These are phyloP conservation scores for Alligator sinensis DNA, from an alignment of 2,113 vertebrate genomes.

Conservation along the genomic window DNA sequence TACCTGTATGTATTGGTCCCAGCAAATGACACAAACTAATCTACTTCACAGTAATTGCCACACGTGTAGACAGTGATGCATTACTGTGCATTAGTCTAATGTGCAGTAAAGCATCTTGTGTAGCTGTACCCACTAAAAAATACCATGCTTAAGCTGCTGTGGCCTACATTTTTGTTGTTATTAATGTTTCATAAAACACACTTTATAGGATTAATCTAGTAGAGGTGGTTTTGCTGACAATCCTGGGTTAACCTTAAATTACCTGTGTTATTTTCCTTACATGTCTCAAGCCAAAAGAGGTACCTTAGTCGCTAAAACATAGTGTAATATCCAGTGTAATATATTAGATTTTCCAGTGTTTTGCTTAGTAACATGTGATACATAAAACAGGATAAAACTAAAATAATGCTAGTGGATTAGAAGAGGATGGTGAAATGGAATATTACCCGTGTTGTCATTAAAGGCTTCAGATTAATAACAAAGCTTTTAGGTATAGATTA, in stretches of 20 bases:
- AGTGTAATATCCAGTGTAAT: background rate
- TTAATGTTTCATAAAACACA: conserved; percentile 54
- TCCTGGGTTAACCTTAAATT: background rate
- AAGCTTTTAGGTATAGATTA: background rate
- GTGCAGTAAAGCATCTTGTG: too few species aligned
- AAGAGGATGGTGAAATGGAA: background rate
- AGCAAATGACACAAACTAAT: too few species aligned
- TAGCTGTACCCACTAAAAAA: background rate
- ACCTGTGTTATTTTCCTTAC: background rate
- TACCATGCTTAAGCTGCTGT: background rate
- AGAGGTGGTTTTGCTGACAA: background rate
- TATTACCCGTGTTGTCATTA: background rate
- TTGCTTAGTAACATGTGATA: background rate
- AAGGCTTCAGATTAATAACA: background rate
- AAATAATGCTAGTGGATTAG: background rate
- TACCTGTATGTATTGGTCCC: too few species aligned
- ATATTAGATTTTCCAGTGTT: background rate
- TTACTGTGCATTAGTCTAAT: too few species aligned
- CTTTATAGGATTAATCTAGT: background rate
- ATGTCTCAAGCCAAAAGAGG: background rate
- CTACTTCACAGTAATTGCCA: too few species aligned
- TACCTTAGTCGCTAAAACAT: background rate
- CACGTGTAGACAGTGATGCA: too few species aligned
- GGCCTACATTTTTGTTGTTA: background rate
- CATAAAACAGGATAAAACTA: background rate